These are phyloP conservation scores for Pachymerium ferrugineum DNA, from an alignment of 2,888 invertebrate genomes.

Conservation along the genomic window DNA sequence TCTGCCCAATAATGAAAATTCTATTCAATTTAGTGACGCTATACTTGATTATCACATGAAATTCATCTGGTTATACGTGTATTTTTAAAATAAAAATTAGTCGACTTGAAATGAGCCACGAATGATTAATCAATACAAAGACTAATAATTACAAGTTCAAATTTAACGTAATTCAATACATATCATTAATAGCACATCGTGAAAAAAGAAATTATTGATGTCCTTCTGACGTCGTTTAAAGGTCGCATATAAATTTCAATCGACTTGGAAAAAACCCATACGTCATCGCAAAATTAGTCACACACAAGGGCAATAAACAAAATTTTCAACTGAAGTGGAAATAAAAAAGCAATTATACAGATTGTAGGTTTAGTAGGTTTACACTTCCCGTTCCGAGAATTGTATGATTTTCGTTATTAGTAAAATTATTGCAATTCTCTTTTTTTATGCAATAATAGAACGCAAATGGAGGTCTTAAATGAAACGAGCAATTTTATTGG, in stretches of 20 bases:
- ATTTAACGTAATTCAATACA: neutral
- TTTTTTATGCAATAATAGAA: neutral
- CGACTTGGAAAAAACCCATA: neutral
- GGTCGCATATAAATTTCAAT: neutral
- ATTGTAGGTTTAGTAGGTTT: too few species aligned
- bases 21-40: too few species aligned
- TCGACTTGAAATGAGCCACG: too few species aligned
- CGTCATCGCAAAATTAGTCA: neutral
- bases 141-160: neutral
- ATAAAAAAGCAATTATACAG: neutral
- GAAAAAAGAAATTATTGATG: neutral
- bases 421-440: neutral
- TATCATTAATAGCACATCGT: neutral
- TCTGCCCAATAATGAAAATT: too few species aligned
- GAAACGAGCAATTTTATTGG: constrained; percentile 3
- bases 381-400: neutral
- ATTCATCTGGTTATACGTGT: too few species aligned
- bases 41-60: too few species aligned
- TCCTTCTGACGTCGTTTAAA: neutral
- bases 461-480: neutral
- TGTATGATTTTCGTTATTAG: neutral
- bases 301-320: neutral
- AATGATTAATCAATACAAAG: neutral
- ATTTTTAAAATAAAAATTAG: too few species aligned
- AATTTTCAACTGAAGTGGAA: neutral